These are phyloP conservation scores for Tonatia bakeri DNA, from an alignment of 2,113 vertebrate species.

Conservation along the genomic window DNA sequence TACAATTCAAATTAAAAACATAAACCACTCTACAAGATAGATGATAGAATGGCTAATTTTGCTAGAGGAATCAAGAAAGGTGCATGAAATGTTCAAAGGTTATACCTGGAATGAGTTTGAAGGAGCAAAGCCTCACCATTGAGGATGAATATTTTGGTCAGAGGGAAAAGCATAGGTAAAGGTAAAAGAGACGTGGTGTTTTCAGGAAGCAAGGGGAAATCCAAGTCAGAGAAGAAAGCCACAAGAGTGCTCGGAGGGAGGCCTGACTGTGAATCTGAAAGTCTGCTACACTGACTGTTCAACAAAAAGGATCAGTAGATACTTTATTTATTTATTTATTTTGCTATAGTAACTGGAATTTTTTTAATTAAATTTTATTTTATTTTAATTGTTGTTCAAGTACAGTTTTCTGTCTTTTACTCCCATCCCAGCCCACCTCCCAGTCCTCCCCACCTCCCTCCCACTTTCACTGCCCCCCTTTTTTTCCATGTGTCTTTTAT, in stretches of 20 bases:
- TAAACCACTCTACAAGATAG: not conserved
- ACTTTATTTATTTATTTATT: too few species aligned
- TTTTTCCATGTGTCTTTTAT: too few species aligned
- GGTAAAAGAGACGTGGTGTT: accelerated
- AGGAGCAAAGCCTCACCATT: not conserved
- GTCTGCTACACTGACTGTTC: not conserved
- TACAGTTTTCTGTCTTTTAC: too few species aligned
- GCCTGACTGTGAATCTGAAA: not conserved
- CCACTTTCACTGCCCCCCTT: too few species aligned
- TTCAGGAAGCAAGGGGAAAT: not conserved
- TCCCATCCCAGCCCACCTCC: too few species aligned
- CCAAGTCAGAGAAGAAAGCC: not conserved
- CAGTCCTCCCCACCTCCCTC: too few species aligned
- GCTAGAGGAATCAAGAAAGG: not conserved
- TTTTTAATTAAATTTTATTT: too few species aligned
- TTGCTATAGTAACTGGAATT: too few species aligned
- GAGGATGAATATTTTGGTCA: not conserved
- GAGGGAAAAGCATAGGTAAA: not conserved
- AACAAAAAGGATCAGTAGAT: not conserved
- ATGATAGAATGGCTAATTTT: not conserved
- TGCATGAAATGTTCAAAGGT: not conserved
- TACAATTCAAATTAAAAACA: not conserved
- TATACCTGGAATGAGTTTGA: not conserved
- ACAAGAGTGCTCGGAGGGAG: not conserved
- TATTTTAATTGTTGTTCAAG: too few species aligned